Conservation (phyloP, 2,888 invertebrate genomes). For the Chalcis sispes region DNA sequence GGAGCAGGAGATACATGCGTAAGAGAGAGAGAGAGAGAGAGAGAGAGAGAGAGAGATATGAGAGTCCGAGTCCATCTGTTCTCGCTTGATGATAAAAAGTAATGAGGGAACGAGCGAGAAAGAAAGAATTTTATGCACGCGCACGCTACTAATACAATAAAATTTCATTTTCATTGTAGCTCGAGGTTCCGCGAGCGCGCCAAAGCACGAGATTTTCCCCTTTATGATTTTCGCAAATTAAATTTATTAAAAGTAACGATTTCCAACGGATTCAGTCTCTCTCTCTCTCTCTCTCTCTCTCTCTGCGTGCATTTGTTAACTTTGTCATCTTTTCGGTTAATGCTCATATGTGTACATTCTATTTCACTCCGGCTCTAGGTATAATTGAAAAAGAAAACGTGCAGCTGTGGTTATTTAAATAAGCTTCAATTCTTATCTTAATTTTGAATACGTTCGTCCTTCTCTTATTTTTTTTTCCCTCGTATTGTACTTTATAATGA, state of each 20-base stretch:
- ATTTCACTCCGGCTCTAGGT: not conserved
- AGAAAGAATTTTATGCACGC: conserved; percentile 50
- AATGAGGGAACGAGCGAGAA: conserved; percentile 42
- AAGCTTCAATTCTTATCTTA: conserved; percentile 11
- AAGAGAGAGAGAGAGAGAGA: too few relatives aligned
- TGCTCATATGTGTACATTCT: not conserved
- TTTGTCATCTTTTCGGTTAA: conserved; percentile 4
- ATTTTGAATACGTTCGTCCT: too few relatives aligned
- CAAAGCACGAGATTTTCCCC: too few relatives aligned
- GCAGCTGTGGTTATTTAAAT: not conserved
- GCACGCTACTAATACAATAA: conserved; percentile 43
- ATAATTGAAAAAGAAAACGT: conserved; percentile 23
- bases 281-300: conserved; percentile 5
- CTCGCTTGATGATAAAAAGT: conserved; percentile 32
- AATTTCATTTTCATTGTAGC: conserved; percentile 35
- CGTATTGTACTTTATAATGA: too few relatives aligned
- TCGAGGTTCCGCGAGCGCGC: too few relatives aligned
- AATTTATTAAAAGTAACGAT: conserved; percentile 44
- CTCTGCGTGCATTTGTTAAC: too few relatives aligned
- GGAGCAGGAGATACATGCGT: too few relatives aligned
- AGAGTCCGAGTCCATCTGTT: too few relatives aligned
- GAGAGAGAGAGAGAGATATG: too few relatives aligned
- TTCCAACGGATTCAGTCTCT: conserved; percentile 12
- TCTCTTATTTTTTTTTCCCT: too few relatives aligned
- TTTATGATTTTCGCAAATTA: conserved; percentile 48